Evolutionary conservation across 2,888 invertebrate genomes (phyloP), one percentile per base, ranked within the genome.

Genomic region (Tachina fera): DNA sequence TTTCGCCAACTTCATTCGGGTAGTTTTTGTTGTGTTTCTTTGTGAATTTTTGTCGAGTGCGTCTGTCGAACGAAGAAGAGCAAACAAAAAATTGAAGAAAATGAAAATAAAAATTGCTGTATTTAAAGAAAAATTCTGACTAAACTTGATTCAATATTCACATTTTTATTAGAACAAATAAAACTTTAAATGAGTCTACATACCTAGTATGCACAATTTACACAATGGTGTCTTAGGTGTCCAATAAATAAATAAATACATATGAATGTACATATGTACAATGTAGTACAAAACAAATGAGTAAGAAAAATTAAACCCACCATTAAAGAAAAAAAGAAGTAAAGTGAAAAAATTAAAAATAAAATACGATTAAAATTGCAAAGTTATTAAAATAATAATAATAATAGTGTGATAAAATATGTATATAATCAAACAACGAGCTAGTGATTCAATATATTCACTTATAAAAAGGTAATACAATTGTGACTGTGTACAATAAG

Each of bases 301-400:
- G 49, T 75, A 43, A 53, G 31, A 65, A 58, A 67, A 76, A 41
- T 49, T n/a, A 58, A 81, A 61, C 45, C 67, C 67, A 75, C 61
- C 67, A 68, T 74, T 68, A 81, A 74, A 74, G 51, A 41, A 74
- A 51, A 39, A 5, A 49, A 67, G 43, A 78, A 56, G 68, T 49
- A 56, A 67, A 74, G 58, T 67, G 47, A 65, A 49, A 16, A 67
- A 49, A 43, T 14, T 58, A 39, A 63, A 63, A 70, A 70, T 22
- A 9, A 78, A 43, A 61, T 68, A 19, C 43, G 53, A 61, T 11
- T 51, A 43, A 45, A 71, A 63, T 53, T 47, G n/a, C 43, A 41
- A n/a, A 76, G 43, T 31, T 60, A 65, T 68, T 47, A 63, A 61
- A 77, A 51, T 45, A 56, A n/a, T 56, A 31, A n/a, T 31, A 2